A percentile compares a stretch with the other conserved stretches of the same genome.
Evolutionary conservation across 2,797 vertebrate genomes (phyloP).

Genomic region (Hoplostethus mediterraneus): DNA sequence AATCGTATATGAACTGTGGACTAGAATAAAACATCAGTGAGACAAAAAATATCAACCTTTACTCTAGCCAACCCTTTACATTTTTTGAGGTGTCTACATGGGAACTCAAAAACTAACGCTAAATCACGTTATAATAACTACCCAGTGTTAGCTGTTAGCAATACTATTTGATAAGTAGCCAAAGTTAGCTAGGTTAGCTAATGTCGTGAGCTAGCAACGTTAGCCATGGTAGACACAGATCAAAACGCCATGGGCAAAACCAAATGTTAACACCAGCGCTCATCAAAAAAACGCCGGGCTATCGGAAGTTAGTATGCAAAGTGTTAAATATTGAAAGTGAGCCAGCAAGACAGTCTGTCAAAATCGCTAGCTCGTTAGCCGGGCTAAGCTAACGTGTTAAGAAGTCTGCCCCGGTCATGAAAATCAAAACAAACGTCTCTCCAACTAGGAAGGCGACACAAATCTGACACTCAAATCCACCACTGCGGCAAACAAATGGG

Average conservation of each 20-base stretch:
- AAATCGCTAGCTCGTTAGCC: conserved; percentile 40
- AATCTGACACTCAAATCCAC: conserved; percentile 25
- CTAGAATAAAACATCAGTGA: not conserved
- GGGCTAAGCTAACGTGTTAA: conserved; percentile 63
- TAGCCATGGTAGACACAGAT: conserved; percentile 21
- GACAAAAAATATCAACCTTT: not conserved
- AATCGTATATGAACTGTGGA: not conserved
- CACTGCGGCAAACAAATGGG: conserved; percentile 26
- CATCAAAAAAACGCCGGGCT: not conserved
- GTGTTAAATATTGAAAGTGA: not conserved
- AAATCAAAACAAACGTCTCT: conserved; percentile 78
- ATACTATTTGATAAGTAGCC: conserved; percentile 59
- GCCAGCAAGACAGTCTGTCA: not conserved
- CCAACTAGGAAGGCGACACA: conserved; percentile 17
- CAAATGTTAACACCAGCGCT: fast-evolving
- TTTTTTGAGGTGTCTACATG: not conserved
- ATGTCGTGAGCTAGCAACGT: conserved; percentile 38
- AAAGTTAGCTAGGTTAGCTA: conserved; percentile 75
- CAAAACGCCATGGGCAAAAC: not conserved
- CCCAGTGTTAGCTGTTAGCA: conserved; percentile 18
- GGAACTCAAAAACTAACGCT: not conserved
- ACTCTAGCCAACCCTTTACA: not conserved
- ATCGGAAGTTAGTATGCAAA: not conserved
- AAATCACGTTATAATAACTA: not conserved
- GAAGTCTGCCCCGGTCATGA: conserved; percentile 52